Evolutionary conservation across 2,888 invertebrate species (phyloP).

Genomic region (Lampropteryx suffumata): DNA sequence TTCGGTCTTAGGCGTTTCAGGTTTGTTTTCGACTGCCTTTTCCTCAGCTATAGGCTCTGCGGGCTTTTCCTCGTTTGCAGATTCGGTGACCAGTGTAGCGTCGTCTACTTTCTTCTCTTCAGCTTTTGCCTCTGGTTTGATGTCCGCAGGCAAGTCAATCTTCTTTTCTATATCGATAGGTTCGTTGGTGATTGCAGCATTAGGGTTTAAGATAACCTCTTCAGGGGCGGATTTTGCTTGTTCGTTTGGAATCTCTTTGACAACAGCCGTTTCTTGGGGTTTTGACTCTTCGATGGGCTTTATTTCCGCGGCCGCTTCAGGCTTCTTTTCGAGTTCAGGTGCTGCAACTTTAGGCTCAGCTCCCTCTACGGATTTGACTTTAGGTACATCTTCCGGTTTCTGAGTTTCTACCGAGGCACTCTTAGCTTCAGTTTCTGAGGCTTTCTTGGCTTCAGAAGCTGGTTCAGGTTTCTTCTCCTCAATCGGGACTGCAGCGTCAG

Average conservation of each 20-base stretch:
- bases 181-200: constrained; percentile 17
- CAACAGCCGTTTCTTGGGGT: constrained; percentile 29
- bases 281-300: constrained; percentile 42
- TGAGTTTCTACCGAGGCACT: constrained; percentile 35
- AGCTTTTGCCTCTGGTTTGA: constrained; percentile 7
- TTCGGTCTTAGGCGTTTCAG: constrained; percentile 5
- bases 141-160: constrained; percentile 8
- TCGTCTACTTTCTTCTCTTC: constrained; percentile 39
- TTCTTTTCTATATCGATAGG: constrained; percentile 9
- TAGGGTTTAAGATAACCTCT: constrained; percentile 6
- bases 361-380: constrained; percentile 41
- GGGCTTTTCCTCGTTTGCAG: constrained; percentile 32
- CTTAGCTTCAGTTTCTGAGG: constrained; percentile 43
- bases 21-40: constrained; percentile 42
- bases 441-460: constrained; percentile 36
- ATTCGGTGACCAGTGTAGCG: constrained; percentile 7
- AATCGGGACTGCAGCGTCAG: constrained; percentile 44
- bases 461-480: constrained; percentile 51
- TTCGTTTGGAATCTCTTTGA: constrained; percentile 25
- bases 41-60: constrained; percentile 15
- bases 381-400: constrained; percentile 35
- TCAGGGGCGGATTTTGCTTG: constrained; percentile 25
- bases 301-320: constrained; percentile 36
- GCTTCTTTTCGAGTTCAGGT: constrained; percentile 45
- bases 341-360: constrained; percentile 48